Evolutionary conservation across 2,113 vertebrate genomes (phyloP).

Genomic region (Emydocephalus ijimae): DNA sequence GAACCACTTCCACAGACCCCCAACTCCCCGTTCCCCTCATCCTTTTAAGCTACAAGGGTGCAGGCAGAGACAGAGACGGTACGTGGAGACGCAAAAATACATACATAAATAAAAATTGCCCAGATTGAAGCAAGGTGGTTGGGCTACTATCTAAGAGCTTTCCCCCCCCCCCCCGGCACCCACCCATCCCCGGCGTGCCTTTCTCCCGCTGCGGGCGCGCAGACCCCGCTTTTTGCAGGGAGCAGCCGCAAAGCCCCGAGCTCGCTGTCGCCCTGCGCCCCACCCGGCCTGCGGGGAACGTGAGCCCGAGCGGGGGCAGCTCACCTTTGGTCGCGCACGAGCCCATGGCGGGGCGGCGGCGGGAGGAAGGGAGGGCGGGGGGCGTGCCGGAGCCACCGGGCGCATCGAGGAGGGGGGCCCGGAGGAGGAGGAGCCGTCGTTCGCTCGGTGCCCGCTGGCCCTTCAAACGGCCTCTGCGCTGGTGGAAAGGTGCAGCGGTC

Average conservation of each 20-base stretch:
- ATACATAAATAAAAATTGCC: too few species aligned
- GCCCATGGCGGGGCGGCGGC: background rate
- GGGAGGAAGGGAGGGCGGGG: too few species aligned
- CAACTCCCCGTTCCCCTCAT: background rate
- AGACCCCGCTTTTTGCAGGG: background rate
- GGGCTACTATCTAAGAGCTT: background rate
- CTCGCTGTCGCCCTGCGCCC: background rate
- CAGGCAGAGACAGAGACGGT: background rate
- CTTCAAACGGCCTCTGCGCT: background rate
- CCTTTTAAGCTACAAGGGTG: background rate
- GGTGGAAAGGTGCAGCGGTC: too few species aligned
- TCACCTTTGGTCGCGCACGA: background rate
- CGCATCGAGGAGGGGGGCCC: background rate
- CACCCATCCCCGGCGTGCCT: too few species aligned
- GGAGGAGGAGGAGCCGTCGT: background rate
- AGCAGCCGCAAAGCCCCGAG: background rate
- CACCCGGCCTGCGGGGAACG: background rate
- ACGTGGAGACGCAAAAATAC: background rate
- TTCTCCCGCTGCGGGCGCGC: background rate
- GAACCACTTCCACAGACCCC: too few species aligned
- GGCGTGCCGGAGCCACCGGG: background rate
- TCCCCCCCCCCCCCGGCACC: too few species aligned
- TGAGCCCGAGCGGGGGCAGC: background rate
- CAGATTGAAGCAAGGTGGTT: too few species aligned
- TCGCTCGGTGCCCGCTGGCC: fast-evolving